phyloP scores from a whole-genome alignment of 1,140 invertebrate species.

The Cataglyphis hispanica region DNA sequence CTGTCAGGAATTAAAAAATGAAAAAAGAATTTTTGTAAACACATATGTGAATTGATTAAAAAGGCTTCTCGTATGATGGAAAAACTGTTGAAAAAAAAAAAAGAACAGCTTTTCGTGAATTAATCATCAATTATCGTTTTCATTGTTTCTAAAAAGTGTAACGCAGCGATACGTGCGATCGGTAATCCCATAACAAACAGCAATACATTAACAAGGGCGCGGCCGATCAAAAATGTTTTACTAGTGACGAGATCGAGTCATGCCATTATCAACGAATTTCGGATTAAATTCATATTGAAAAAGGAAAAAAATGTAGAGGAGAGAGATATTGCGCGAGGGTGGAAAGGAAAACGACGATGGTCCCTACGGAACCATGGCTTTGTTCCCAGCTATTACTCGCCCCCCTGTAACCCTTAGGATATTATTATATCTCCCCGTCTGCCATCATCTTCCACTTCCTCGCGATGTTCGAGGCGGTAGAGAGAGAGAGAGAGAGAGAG shows the following conservation, averaged over 20 bases:
- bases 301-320: constrained; percentile 51
- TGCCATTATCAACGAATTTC: constrained; percentile 81
- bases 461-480: constrained; percentile 60
- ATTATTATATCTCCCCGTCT: constrained; percentile 86
- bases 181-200: constrained; percentile 37
- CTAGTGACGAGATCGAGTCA: background rate
- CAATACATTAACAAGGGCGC: background rate
- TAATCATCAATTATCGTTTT: constrained; percentile 24
- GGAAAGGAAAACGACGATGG: constrained; percentile 70
- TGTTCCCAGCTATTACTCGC: constrained; percentile 87
- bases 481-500: constrained; percentile 73
- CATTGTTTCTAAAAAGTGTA: constrained; percentile 31
- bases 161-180: constrained; percentile 10
- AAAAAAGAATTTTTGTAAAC: background rate
- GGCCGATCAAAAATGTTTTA: constrained; percentile 67
- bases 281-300: constrained; percentile 84
- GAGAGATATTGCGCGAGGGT: constrained; percentile 48
- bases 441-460: constrained; percentile 66
- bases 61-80: background rate
- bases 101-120: constrained; percentile 20
- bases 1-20: background rate
- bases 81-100: constrained; percentile 24
- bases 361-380: constrained; percentile 85
- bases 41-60: background rate
- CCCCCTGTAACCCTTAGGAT: constrained; percentile 84